Evolutionary conservation across 2,113 vertebrate genomes (phyloP).

Genomic region (Steatornis caripensis): DNA sequence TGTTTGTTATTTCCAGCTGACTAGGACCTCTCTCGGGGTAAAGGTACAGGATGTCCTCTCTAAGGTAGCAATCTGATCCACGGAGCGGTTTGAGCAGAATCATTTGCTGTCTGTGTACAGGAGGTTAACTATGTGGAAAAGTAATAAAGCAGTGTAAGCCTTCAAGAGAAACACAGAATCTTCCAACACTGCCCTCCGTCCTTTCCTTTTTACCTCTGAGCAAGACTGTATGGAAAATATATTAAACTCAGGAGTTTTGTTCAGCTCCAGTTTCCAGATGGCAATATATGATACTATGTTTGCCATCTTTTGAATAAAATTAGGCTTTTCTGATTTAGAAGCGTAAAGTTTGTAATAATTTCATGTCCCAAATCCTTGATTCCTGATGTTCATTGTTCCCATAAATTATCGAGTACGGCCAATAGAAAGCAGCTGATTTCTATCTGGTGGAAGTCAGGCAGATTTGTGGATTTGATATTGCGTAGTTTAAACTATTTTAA

Average conservation of each 20-base stretch:
- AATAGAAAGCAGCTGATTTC: constrained; percentile 10
- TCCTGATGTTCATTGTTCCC: not conserved
- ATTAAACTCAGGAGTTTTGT: not conserved
- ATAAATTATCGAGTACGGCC: not conserved
- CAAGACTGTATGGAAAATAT: not conserved
- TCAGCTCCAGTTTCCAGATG: not conserved
- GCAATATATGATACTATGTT: not conserved
- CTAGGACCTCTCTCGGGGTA: not conserved
- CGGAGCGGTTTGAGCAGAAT: not conserved
- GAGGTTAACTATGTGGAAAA: constrained; percentile 35
- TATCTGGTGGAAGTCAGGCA: not conserved
- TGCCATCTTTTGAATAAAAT: constrained; percentile 2
- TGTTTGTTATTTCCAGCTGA: not conserved
- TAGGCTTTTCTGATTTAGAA: not conserved
- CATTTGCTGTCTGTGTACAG: not conserved
- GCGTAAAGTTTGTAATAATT: not conserved
- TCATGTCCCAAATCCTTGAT: constrained; percentile 25
- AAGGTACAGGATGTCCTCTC: not conserved
- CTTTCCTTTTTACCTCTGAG: not conserved
- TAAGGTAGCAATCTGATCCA: not conserved
- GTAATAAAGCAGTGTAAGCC: not conserved
- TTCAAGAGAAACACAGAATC: not conserved
- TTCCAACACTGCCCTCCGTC: not conserved
- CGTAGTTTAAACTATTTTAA: not conserved
- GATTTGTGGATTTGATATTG: not conserved